These are phyloP conservation scores for Hydropsyche betteni DNA, from an alignment of 2,888 invertebrate species.

Conservation along the genomic window DNA sequence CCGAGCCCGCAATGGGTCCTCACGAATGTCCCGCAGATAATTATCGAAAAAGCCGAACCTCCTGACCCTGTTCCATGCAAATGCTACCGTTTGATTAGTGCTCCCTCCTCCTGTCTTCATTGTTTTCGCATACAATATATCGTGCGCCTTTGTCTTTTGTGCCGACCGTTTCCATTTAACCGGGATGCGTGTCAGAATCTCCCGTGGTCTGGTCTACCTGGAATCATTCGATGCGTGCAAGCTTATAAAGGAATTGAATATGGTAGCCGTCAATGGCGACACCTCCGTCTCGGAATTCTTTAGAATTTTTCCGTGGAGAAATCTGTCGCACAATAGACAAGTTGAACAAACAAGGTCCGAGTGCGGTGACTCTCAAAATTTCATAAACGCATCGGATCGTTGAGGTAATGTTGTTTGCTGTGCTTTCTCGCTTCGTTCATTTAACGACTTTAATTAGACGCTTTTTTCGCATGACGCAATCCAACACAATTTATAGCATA, in stretches of 20 bases:
- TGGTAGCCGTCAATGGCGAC: constrained; percentile 26
- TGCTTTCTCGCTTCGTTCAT: too few species aligned
- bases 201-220: too few species aligned
- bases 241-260: constrained; percentile 3
- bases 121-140: neutral
- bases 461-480: too few species aligned
- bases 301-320: constrained; percentile 22
- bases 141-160: neutral
- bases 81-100: constrained; percentile 27
- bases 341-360: neutral
- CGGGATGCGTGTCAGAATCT: too few species aligned
- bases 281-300: constrained; percentile 12
- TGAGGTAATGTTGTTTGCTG: too few species aligned
- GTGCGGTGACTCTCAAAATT: constrained; percentile 1
- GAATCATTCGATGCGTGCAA: neutral
- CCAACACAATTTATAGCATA: neutral
- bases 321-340: constrained; percentile 2
- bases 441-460: too few species aligned
- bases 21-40: constrained; percentile 24
- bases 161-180: too few species aligned
- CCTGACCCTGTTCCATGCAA: constrained; percentile 29
- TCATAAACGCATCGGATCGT: neutral
- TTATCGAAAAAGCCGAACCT: constrained; percentile 32
- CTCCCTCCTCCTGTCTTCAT: constrained; percentile 5
- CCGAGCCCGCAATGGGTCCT: neutral